These are phyloP conservation scores for Tamandua tetradactyla DNA, from an alignment of 2,797 vertebrate species.

Conservation along the genomic window DNA sequence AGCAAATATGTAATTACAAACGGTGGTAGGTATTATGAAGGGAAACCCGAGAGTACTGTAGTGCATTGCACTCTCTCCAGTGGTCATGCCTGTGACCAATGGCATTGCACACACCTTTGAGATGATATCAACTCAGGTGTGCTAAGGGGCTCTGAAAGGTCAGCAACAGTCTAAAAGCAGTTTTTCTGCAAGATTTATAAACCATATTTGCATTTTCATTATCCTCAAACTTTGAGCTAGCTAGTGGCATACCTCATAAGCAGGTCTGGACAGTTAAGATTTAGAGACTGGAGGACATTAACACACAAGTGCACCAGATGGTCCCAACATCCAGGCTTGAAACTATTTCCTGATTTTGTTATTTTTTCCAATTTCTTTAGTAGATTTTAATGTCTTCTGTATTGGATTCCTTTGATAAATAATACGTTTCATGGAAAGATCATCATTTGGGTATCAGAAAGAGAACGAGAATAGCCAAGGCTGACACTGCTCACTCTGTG, in stretches of 20 bases:
- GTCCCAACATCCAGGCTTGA: background rate
- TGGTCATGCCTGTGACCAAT: background rate
- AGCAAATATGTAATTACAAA: background rate
- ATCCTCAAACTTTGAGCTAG: background rate
- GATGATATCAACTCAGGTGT: background rate
- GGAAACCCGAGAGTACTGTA: background rate
- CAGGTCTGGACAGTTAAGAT: background rate
- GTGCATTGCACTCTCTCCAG: background rate
- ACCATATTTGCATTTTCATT: conserved; percentile 8
- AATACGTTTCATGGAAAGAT: background rate
- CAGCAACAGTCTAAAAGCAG: background rate
- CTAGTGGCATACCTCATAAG: background rate
- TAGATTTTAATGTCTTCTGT: background rate
- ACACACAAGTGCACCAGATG: background rate
- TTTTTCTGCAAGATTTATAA: background rate
- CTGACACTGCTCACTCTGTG: background rate
- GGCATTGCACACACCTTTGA: background rate
- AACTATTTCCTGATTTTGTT: background rate
- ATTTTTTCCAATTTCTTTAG: conserved; percentile 27
- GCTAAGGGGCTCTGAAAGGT: background rate
- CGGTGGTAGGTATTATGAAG: background rate
- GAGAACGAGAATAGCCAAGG: background rate
- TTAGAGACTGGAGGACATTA: background rate
- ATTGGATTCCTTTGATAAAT: conserved; percentile 1
- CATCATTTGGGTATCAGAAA: background rate